phyloP scores from a whole-genome alignment of 2,888 invertebrate genomes.

The Argyra leucocephala region DNA sequence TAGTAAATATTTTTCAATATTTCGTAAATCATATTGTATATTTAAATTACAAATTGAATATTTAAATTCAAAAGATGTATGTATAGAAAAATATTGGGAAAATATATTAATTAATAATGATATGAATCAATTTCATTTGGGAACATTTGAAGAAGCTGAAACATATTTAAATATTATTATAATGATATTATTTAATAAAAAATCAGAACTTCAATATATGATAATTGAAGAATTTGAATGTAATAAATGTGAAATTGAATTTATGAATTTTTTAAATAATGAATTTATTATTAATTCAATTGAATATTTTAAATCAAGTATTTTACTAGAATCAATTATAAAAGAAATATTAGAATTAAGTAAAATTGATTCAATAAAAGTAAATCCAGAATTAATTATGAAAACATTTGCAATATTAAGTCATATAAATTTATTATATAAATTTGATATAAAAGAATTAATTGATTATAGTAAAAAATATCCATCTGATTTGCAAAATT shows the following conservation, averaged over 20 bases:
- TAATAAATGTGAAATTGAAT: slow-evolving; percentile 10
- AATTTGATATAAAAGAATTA: background rate
- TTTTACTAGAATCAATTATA: slow-evolving; percentile 4
- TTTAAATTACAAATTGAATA: slow-evolving; percentile 6
- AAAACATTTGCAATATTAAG: slow-evolving; percentile 19
- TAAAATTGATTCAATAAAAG: background rate
- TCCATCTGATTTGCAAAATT: slow-evolving; percentile 13
- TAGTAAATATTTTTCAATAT: background rate
- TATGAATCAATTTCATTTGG: background rate
- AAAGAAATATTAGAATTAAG: slow-evolving; percentile 8
- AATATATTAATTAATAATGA: background rate
- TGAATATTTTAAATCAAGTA: background rate
- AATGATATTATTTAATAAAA: slow-evolving; percentile 1
- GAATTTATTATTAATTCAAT: background rate
- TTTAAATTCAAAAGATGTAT: background rate
- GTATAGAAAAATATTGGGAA: background rate
- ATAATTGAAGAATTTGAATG: slow-evolving; percentile 10
- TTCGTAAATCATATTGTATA: slow-evolving; percentile 10
- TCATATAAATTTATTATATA: background rate
- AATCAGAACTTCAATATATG: background rate
- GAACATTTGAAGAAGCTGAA: slow-evolving; percentile 15
- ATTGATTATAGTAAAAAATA: background rate
- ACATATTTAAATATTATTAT: slow-evolving; percentile 15
- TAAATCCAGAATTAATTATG: slow-evolving; percentile 18
- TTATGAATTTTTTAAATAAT: slow-evolving; percentile 9